These are phyloP conservation scores for Lithobates sylvaticus DNA, from an alignment of 2,797 vertebrate genomes.

Conservation along the genomic window DNA sequence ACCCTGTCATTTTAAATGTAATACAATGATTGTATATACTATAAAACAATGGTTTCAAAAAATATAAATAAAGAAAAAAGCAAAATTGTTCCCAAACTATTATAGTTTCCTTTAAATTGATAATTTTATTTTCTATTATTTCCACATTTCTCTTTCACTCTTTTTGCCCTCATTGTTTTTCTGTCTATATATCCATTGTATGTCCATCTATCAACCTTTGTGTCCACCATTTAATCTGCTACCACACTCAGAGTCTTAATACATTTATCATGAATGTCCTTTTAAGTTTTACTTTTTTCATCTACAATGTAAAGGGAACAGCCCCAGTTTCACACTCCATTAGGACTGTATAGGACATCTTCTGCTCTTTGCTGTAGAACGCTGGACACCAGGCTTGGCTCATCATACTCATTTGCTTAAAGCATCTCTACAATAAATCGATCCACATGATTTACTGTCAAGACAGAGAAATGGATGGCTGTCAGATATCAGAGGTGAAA, in stretches of 20 bases:
- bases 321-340: constrained; percentile 25
- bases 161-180: too few relatives aligned
- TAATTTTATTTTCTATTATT: background rate
- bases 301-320: background rate
- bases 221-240: constrained; percentile 1
- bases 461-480: constrained; percentile 33
- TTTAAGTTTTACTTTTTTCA: background rate
- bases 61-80: background rate
- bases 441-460: constrained; percentile 47
- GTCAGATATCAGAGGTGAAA: constrained; percentile 56
- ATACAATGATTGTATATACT: too few relatives aligned
- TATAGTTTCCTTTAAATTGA: background rate
- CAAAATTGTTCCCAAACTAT: background rate
- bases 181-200: background rate
- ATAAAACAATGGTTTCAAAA: too few relatives aligned
- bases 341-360: constrained; percentile 18
- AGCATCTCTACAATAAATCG: constrained; percentile 44
- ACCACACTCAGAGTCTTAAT: background rate
- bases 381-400: constrained; percentile 7
- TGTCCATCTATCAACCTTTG: background rate
- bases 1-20: too few relatives aligned
- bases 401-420: constrained; percentile 49
- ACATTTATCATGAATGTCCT: background rate
- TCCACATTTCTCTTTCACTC: background rate
- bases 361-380: background rate